Evolutionary conservation across 2,888 invertebrate species (phyloP), one percentile per base, ranked within the genome.

Genomic region (Ophion costatus): DNA sequence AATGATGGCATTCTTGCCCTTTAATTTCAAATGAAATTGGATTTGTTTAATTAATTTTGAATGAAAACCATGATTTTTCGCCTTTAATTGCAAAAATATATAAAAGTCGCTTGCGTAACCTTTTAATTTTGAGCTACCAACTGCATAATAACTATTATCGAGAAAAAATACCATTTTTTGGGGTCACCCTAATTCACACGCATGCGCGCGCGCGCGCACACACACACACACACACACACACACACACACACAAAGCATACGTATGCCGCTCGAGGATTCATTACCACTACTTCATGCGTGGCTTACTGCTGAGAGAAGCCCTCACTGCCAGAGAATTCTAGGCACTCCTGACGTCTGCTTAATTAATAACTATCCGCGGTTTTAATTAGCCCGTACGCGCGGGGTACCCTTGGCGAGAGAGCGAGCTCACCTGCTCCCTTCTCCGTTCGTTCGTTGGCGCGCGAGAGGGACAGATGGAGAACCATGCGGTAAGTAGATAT

Each of bases 361-460:
- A 93, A 93, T 93, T 93, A 93, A 93, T 93, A 93, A 93, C 93
- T 91, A 92, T 93, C 93, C 92, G 92, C 91, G 93, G 93, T 93
- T 93, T 93, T 93, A 93, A 93, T 93, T 93, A 93, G 93, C 93
- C 88, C 89, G 89, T 87, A 79, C 85, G 85, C 87, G 89, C 85
- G 83, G 45, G 45, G 84, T 86, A 87, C 83, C 86, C 76, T 84
- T 77, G 76, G 76, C 82, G 74, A 45, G 59, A 78, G 78, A 78
- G 70, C 20, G 66, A 45, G 74, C 77, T 78, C 77, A 69, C 38
- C 77, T 42, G 77, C 77, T 78, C 45, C 59, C 59, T 78, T 22
- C 77, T 67, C 61, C 66, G 71, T 73, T 81, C 69, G 69, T 73
- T 70, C 70, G 76, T 59, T 64, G 33, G 45, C 17, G 61, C 11